phyloP scores from a whole-genome alignment of 1,140 invertebrate genomes.

The Steinernema khuongi region DNA sequence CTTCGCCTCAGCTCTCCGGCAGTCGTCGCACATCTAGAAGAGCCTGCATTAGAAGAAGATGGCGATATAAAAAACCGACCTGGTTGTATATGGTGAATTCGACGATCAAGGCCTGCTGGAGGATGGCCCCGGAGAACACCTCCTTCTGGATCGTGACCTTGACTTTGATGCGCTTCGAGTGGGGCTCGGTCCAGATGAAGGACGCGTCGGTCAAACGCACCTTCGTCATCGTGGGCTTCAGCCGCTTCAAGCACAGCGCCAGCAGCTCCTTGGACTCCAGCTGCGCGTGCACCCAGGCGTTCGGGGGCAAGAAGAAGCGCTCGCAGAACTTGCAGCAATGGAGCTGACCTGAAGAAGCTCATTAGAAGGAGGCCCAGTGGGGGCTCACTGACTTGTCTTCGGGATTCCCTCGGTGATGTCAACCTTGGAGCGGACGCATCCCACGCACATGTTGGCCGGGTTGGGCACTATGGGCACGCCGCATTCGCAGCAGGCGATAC shows the following conservation, averaged over 20 bases:
- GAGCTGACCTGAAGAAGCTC: slow-evolving; percentile 65
- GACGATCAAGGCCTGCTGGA: slow-evolving; percentile 83
- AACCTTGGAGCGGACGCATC: slow-evolving; percentile 78
- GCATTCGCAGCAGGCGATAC: slow-evolving; percentile 64
- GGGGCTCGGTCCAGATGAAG: slow-evolving; percentile 98
- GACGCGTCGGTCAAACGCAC: slow-evolving; percentile 79
- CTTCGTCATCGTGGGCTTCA: slow-evolving; percentile 80
- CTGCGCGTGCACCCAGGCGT: slow-evolving; percentile 78
- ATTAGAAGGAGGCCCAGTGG: background rate
- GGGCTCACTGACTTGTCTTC: slow-evolving; percentile 68
- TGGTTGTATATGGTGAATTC: slow-evolving; percentile 84
- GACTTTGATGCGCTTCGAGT: slow-evolving; percentile 93
- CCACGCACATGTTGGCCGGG: slow-evolving; percentile 92
- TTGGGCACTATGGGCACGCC: slow-evolving; percentile 76
- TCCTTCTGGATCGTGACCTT: slow-evolving; percentile 95
- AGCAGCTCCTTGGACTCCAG: slow-evolving; percentile 88
- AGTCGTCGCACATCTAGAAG: slow-evolving; percentile 82
- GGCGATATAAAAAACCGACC: slow-evolving; percentile 30
- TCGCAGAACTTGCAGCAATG: slow-evolving; percentile 75
- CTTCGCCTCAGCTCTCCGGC: slow-evolving; percentile 90
- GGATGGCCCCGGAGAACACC: slow-evolving; percentile 64
- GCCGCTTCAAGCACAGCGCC: slow-evolving; percentile 81
- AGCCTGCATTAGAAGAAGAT: background rate
- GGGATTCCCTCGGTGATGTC: slow-evolving; percentile 94
- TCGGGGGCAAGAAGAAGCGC: slow-evolving; percentile 83